Evolutionary conservation across 1,140 invertebrate genomes (phyloP).

Genomic region (Drosophila kikkawai): DNA sequence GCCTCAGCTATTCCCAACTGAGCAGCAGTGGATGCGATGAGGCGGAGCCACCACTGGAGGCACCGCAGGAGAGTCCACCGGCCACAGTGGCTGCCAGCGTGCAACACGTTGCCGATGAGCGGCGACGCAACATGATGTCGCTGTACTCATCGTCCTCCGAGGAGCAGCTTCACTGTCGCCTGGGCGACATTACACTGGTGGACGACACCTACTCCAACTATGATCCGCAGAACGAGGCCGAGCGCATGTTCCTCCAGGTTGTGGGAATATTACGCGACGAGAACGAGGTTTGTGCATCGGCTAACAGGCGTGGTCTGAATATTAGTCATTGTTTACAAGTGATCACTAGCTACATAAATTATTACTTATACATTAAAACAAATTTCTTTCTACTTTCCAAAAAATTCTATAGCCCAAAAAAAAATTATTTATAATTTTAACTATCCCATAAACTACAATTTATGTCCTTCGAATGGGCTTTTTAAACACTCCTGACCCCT

Average conservation of each 20-base stretch:
- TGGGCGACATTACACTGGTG: conserved; percentile 82
- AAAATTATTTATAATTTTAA: neutral
- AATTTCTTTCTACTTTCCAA: neutral
- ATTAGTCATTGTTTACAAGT: neutral
- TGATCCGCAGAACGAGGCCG: conserved; percentile 84
- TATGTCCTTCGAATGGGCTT: neutral
- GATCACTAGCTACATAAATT: neutral
- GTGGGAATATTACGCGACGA: conserved; percentile 84
- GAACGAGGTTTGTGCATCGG: conserved; percentile 82
- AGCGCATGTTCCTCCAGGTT: conserved; percentile 84
- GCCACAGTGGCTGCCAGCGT: conserved; percentile 12
- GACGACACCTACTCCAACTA: conserved; percentile 81
- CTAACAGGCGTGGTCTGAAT: conserved; percentile 33
- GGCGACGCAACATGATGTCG: conserved; percentile 64
- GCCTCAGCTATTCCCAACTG: conserved; percentile 77
- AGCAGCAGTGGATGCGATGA: conserved; percentile 80
- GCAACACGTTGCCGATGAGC: conserved; percentile 58
- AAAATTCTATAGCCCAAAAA: too few relatives aligned
- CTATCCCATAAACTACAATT: too few relatives aligned
- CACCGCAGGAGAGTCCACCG: neutral
- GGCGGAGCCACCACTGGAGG: conserved; percentile 39
- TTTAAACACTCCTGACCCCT: too few relatives aligned
- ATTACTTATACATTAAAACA: neutral
- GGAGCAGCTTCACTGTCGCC: conserved; percentile 72
- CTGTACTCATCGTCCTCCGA: conserved; percentile 75